Base-by-base conservation (phyloP, 2,888 invertebrate species). In the Ophion ventricosus region DNA sequence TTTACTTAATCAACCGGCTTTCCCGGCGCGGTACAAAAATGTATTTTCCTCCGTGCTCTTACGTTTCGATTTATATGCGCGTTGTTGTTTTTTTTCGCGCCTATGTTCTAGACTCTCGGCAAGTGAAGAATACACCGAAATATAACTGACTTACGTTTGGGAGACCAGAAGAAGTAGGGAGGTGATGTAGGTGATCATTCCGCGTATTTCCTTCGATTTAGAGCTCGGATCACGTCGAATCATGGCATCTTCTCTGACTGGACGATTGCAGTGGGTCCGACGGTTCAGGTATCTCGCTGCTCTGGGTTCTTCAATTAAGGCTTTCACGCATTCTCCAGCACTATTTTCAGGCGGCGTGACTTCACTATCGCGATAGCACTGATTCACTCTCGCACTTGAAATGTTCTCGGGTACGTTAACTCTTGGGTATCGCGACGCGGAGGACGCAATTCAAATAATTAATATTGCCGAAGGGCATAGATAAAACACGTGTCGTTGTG, bases 341-440 rank as follows among this genome's bases (percentile, higher is more conserved):
- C 67, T 17, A 26, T 29, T n/a, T 70, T 35, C 20, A 0, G 35
- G 70, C 49, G 29, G 7, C 20, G 70, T 70, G 70, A 57, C 35
- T 56, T 70, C 35, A 70, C 70, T 70, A 57, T 56, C 70, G 35
- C 43, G 17, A 57, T 70, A 70, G 54, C 70, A 70, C 70, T 57
- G 56, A 23, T 70, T 70, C 70, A 70, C 70, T 67, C 26, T 11
- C 70, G 70, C 29, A 35, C 57, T 70, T 29, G 35, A 3, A 57
- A 35, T 70, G 26, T 69, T 26, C 26, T 43, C 43, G 66, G 2
- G 29, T 4, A 29, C 29, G 29, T 29, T 29, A 29, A 29, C 29
- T 29, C 29, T 29, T n/a, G 29, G 29, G 3, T 29, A 29, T 29
- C 29, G n/a, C n/a, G n/a, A n/a, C n/a, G n/a, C n/a, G n/a, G n/a